A percentile compares a stretch with the other conserved stretches of the same genome.
These are phyloP conservation scores for Diplodus sargus DNA, from an alignment of 2,797 vertebrate genomes.

Conservation along the genomic window DNA sequence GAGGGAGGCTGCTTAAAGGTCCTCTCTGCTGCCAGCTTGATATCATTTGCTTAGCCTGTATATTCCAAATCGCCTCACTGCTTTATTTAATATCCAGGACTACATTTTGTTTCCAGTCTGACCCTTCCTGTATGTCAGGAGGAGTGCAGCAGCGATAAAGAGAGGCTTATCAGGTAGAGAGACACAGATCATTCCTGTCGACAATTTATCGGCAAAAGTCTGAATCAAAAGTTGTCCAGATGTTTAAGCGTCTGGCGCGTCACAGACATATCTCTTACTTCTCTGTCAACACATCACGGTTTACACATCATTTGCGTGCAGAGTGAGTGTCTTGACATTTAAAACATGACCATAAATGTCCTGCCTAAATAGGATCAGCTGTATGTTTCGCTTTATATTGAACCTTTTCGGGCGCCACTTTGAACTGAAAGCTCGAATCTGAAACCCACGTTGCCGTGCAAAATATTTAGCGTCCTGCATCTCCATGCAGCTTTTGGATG, in stretches of 20 bases:
- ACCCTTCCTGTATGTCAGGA: neutral
- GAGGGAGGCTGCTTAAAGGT: too few relatives aligned
- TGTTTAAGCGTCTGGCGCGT: neutral
- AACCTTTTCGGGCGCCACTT: neutral
- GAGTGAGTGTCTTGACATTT: neutral
- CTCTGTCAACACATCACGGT: neutral
- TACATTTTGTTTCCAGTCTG: too few relatives aligned
- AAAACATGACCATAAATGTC: neutral
- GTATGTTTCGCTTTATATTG: neutral
- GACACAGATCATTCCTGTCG: neutral
- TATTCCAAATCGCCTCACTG: too few relatives aligned
- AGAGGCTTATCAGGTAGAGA: neutral
- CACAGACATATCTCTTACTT: neutral
- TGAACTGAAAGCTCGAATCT: slow-evolving; percentile 10
- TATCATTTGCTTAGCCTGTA: too few relatives aligned
- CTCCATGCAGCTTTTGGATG: slow-evolving; percentile 49
- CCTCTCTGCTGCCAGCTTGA: too few relatives aligned
- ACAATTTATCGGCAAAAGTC: neutral
- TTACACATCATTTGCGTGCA: neutral
- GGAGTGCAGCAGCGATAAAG: slow-evolving; percentile 1
- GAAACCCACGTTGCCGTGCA: slow-evolving; percentile 31
- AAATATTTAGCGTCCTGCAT: slow-evolving; percentile 53
- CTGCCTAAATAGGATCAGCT: neutral
- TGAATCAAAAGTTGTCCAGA: neutral
- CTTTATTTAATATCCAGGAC: too few relatives aligned